Percentiles rank a stretch among this genome's conserved stretches.
These are phyloP conservation scores for Rosalia funebris DNA, from an alignment of 2,888 invertebrate species.

Conservation along the genomic window DNA sequence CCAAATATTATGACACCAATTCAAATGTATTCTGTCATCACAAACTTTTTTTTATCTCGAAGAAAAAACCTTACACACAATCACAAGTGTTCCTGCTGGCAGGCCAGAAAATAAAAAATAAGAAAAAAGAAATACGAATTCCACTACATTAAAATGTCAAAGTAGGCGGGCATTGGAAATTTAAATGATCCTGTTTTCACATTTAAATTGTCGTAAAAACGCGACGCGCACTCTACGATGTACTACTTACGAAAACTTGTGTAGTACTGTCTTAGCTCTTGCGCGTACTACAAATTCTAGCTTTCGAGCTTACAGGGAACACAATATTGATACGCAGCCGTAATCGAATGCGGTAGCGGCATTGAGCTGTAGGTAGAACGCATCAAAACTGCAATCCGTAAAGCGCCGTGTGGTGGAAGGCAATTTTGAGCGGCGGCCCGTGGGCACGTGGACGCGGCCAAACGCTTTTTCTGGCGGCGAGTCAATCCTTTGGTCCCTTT, in stretches of 20 bases:
- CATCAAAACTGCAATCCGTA: conserved; percentile 53
- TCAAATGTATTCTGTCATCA: conserved; percentile 8
- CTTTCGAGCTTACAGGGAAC: conserved; percentile 55
- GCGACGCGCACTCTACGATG: conserved; percentile 34
- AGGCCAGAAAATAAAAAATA: conserved; percentile 34
- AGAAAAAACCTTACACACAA: not conserved
- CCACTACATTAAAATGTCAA: conserved; percentile 37
- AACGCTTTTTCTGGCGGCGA: conserved; percentile 42
- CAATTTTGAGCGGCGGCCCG: conserved; percentile 53
- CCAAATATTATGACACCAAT: conserved; percentile 11
- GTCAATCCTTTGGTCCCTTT: conserved; percentile 56
- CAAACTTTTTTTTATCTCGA: conserved; percentile 12
- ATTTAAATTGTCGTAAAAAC: conserved; percentile 36
- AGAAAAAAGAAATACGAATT: conserved; percentile 27
- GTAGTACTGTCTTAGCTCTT: conserved; percentile 52
- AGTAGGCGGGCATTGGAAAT: conserved; percentile 34
- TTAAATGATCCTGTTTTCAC: conserved; percentile 36
- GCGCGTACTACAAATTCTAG: conserved; percentile 40
- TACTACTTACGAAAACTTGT: conserved; percentile 46
- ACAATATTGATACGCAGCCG: conserved; percentile 46
- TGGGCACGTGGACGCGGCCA: conserved; percentile 52
- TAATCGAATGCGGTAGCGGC: not conserved
- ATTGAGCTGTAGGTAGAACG: not conserved
- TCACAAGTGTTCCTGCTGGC: not conserved
- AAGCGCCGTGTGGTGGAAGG: conserved; percentile 54